A percentile compares a stretch with the other conserved stretches of the same genome.
Conservation (phyloP, 2,888 invertebrate genomes). For the Thymelicus acteon region DNA sequence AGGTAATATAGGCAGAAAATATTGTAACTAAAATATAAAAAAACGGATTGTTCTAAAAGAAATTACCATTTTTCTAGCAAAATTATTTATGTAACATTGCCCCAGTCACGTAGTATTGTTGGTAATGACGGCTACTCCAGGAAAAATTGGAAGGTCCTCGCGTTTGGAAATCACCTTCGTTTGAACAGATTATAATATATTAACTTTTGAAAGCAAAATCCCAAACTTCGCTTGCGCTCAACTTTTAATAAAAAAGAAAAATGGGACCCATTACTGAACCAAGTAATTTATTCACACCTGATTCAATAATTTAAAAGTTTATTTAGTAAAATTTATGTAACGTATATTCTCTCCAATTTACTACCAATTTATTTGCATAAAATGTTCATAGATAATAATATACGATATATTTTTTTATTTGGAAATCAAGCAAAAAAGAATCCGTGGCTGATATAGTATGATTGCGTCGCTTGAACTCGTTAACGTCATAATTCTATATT, state of each 20-base stretch:
- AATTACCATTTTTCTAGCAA: too few species aligned
- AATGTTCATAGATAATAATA: too few species aligned
- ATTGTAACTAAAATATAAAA: not conserved
- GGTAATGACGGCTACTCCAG: conserved; percentile 13
- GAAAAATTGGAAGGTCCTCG: conserved; percentile 14
- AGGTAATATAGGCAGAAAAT: too few species aligned
- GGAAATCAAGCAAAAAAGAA: not conserved
- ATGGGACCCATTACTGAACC: not conserved
- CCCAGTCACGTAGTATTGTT: conserved; percentile 23
- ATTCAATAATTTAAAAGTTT: too few species aligned
- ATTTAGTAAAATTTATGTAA: too few species aligned
- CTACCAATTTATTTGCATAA: too few species aligned
- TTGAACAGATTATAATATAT: conserved; percentile 17
- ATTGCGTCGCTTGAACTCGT: conserved; percentile 60
- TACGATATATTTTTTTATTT: too few species aligned
- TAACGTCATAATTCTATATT: conserved; percentile 56
- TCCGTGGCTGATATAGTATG: not conserved
- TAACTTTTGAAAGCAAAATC: conserved; percentile 20
- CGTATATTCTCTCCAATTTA: too few species aligned
- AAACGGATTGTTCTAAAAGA: too few species aligned
- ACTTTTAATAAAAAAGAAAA: conserved; percentile 4
- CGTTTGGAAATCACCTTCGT: conserved; percentile 15
- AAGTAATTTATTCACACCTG: too few species aligned
- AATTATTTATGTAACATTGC: conserved; percentile 1
- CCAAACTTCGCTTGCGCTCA: not conserved